Conservation (phyloP, 2,888 invertebrate species). For the Pseudococcus jackbeardsleyi region DNA sequence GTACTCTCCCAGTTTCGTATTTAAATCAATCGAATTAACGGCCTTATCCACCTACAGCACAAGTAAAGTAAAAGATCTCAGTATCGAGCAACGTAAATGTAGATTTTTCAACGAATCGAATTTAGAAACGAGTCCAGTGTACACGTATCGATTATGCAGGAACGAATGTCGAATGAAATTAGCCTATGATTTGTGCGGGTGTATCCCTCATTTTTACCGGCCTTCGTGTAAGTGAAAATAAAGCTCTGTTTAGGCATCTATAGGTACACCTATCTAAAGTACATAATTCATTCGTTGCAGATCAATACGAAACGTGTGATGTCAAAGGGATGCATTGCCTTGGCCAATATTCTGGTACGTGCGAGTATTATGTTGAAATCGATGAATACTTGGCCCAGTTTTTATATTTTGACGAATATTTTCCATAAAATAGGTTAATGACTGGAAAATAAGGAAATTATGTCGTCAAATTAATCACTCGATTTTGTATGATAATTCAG, state of each 20-base stretch:
- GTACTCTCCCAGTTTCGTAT: slow-evolving; percentile 70
- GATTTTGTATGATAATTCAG: neutral
- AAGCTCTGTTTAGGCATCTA: neutral
- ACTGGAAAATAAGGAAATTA: neutral
- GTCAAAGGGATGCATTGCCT: slow-evolving; percentile 77
- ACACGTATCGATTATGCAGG: slow-evolving; percentile 70
- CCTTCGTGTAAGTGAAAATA: slow-evolving; percentile 60
- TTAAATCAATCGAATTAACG: slow-evolving; percentile 76
- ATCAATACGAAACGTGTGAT: slow-evolving; percentile 73
- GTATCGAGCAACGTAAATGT: slow-evolving; percentile 69
- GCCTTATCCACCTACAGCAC: slow-evolving; percentile 76
- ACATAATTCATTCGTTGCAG: slow-evolving; percentile 63
- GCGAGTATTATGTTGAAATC: neutral
- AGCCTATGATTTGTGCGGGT: slow-evolving; percentile 69
- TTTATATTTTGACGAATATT: slow-evolving; percentile 31
- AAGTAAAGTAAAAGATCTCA: slow-evolving; percentile 71
- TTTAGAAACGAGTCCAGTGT: slow-evolving; percentile 69
- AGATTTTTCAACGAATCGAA: slow-evolving; percentile 68
- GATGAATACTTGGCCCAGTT: neutral
- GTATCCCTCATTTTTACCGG: slow-evolving; percentile 70
- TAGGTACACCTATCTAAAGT: neutral
- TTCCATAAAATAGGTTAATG: neutral
- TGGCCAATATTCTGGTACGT: slow-evolving; percentile 73
- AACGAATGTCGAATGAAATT: slow-evolving; percentile 70
- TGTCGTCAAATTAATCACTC: neutral